Conservation (phyloP, 1,140 invertebrate genomes). For the Caerostris darwini region DNA sequence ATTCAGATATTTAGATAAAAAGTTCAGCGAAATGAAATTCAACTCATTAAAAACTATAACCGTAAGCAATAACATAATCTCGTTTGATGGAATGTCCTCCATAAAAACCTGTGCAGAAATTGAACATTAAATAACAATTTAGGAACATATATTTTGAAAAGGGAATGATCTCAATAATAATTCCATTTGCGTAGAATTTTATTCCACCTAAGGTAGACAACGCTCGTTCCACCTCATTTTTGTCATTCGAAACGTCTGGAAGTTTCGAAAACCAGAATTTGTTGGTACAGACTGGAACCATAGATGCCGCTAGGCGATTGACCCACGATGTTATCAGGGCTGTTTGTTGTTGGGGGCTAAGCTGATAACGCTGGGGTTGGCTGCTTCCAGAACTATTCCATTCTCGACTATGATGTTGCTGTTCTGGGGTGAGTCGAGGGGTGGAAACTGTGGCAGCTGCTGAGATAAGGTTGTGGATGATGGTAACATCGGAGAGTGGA, state of each 20-base stretch:
- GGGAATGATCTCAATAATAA: no score
- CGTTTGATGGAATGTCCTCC: no score
- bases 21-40: no score
- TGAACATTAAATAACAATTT: no score
- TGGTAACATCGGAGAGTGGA: constrained; percentile 66
- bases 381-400: constrained; percentile 54
- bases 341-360: constrained; percentile 68
- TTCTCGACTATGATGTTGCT: constrained; percentile 51
- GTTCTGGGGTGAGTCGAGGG: constrained; percentile 52
- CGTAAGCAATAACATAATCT: no score
- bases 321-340: constrained; percentile 11
- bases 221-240: no score
- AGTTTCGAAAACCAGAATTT: not conserved
- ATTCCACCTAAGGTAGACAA: no score
- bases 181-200: no score
- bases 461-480: constrained; percentile 57
- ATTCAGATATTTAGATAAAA: no score
- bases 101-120: no score
- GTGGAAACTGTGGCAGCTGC: constrained; percentile 65
- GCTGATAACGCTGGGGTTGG: constrained; percentile 60
- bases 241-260: not conserved
- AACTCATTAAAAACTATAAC: no score
- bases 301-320: not conserved
- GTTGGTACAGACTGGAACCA: not conserved
- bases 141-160: no score